phyloP scores from a whole-genome alignment of 2,888 invertebrate genomes.

The Rhimphoctona megacephalus region DNA sequence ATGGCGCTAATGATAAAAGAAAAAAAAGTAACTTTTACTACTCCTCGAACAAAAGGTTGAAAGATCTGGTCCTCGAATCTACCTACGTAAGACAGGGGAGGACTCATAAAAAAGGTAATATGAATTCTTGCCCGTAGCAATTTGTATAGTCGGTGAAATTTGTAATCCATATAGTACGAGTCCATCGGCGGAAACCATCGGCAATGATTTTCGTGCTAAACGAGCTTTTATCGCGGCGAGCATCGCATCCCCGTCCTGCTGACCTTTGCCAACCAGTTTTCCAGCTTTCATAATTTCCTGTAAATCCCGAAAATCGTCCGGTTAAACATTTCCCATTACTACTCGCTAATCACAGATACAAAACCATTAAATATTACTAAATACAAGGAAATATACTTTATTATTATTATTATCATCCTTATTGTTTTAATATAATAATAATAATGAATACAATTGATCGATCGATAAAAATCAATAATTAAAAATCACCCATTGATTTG shows the following conservation, averaged over 20 bases:
- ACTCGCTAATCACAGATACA: neutral
- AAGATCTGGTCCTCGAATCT: too few relatives aligned
- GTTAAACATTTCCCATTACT: slow-evolving; percentile 37
- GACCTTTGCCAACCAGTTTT: slow-evolving; percentile 86
- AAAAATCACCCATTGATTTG: too few relatives aligned
- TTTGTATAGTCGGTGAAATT: slow-evolving; percentile 85
- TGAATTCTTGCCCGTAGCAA: slow-evolving; percentile 75
- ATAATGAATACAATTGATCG: too few relatives aligned
- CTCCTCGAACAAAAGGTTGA: neutral
- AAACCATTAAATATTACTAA: neutral
- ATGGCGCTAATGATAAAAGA: neutral
- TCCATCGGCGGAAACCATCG: slow-evolving; percentile 90
- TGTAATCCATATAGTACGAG: slow-evolving; percentile 91
- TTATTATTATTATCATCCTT: too few relatives aligned
- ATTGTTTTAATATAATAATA: too few relatives aligned
- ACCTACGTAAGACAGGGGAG: neutral
- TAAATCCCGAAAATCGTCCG: slow-evolving; percentile 50
- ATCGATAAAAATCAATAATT: too few relatives aligned
- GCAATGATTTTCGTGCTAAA: slow-evolving; percentile 90
- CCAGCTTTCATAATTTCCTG: slow-evolving; percentile 88
- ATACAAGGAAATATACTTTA: neutral
- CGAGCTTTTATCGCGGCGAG: slow-evolving; percentile 91
- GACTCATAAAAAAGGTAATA: neutral
- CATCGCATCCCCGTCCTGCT: slow-evolving; percentile 86
- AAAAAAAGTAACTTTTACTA: neutral